Evolutionary conservation across 2,113 vertebrate genomes (phyloP).

Genomic region (Myiagra hebetior): DNA sequence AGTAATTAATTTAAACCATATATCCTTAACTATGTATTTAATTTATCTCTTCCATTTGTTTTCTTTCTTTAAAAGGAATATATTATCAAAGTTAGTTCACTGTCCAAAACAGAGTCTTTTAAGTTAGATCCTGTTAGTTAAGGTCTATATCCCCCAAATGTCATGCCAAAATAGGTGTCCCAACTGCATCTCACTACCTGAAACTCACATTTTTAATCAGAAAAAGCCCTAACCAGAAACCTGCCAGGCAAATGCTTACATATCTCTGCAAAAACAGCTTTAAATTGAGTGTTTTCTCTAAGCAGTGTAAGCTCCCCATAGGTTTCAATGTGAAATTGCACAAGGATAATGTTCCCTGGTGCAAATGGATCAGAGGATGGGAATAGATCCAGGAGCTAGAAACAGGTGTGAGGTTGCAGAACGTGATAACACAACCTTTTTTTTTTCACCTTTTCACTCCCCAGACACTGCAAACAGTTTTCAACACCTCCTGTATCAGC

Average conservation of each 20-base stretch:
- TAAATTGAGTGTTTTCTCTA: not conserved
- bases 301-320: not conserved
- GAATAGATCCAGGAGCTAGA: not conserved
- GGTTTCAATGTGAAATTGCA: not conserved
- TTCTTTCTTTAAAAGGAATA: not conserved
- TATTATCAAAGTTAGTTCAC: not conserved
- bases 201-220: not conserved
- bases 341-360: not conserved
- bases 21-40: not conserved
- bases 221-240: not conserved
- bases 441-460: conserved; percentile 9
- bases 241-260: not conserved
- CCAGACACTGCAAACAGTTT: not conserved
- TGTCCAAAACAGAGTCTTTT: not conserved
- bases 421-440: conserved; percentile 1
- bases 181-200: not conserved
- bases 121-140: not conserved
- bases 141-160: not conserved
- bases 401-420: not conserved
- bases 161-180: not conserved
- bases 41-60: not conserved
- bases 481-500: conserved; percentile 32
- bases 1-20: not conserved
- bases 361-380: not conserved
- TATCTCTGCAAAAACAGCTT: not conserved